phyloP scores from a whole-genome alignment of 2,888 invertebrate species.

The Nemoura dubitans region DNA sequence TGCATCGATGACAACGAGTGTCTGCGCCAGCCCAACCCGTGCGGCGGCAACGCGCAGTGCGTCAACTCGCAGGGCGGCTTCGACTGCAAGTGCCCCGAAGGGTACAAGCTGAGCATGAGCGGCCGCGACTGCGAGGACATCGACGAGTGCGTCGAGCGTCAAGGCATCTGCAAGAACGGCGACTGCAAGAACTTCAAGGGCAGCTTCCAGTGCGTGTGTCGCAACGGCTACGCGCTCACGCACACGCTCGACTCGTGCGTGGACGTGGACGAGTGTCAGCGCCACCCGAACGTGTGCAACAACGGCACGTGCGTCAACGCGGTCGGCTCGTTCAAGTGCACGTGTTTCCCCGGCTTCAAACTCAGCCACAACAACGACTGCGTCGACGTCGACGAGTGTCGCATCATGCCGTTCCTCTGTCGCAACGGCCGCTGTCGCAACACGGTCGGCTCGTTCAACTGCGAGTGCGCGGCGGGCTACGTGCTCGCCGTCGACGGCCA shows the following conservation, averaged over 20 bases:
- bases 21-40: slow-evolving; percentile 69
- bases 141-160: slow-evolving; percentile 76
- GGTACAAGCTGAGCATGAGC: slow-evolving; percentile 68
- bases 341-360: slow-evolving; percentile 80
- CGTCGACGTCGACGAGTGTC: slow-evolving; percentile 84
- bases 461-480: slow-evolving; percentile 85
- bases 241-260: slow-evolving; percentile 72
- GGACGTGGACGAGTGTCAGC: slow-evolving; percentile 77
- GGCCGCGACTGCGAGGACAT: slow-evolving; percentile 68
- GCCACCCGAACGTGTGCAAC: slow-evolving; percentile 78
- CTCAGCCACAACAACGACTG: slow-evolving; percentile 82
- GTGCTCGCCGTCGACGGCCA: slow-evolving; percentile 76
- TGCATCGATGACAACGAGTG: slow-evolving; percentile 88
- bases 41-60: slow-evolving; percentile 79
- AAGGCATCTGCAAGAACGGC: slow-evolving; percentile 76
- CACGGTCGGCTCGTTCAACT: slow-evolving; percentile 79
- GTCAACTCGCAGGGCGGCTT: slow-evolving; percentile 81
- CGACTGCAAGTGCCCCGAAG: slow-evolving; percentile 76
- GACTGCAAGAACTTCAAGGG: slow-evolving; percentile 82
- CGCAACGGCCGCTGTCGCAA: slow-evolving; percentile 86
- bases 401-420: slow-evolving; percentile 84
- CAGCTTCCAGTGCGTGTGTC: slow-evolving; percentile 81
- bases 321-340: slow-evolving; percentile 76
- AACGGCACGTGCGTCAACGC: slow-evolving; percentile 80
- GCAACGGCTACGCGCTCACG: slow-evolving; percentile 76